Conservation (phyloP, 2,888 invertebrate species). For the Podabrus alpinus region DNA sequence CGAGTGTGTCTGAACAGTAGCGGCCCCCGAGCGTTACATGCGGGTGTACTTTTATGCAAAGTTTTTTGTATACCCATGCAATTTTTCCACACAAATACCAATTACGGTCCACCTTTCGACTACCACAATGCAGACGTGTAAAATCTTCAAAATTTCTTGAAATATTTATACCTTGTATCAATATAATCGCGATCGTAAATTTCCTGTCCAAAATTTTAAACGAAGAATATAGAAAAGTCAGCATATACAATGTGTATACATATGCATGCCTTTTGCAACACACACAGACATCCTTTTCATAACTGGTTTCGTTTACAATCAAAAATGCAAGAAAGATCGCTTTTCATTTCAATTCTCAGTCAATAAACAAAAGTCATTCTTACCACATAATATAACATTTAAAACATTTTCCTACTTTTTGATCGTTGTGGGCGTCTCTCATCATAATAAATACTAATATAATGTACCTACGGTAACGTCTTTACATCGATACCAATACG, state of each 20-base stretch:
- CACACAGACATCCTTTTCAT: slow-evolving; percentile 34
- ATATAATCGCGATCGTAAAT: neutral
- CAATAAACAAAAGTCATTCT: slow-evolving; percentile 28
- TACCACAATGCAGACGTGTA: neutral
- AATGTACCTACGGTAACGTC: too few species aligned
- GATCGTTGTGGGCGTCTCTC: neutral
- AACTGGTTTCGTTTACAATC: slow-evolving; percentile 31
- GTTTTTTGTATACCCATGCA: neutral
- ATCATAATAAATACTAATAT: too few species aligned
- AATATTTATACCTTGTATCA: neutral
- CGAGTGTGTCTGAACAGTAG: slow-evolving; percentile 51
- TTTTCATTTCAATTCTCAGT: slow-evolving; percentile 33
- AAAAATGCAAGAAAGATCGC: slow-evolving; percentile 35
- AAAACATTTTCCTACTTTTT: neutral
- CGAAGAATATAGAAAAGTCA: neutral
- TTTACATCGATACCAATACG: too few species aligned
- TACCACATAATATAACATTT: slow-evolving; percentile 8
- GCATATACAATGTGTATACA: slow-evolving; percentile 6
- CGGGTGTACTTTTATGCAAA: slow-evolving; percentile 47
- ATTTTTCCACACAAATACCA: neutral
- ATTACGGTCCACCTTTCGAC: neutral
- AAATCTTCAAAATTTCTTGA: neutral
- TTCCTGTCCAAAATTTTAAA: neutral
- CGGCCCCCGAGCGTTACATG: slow-evolving; percentile 44
- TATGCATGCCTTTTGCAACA: slow-evolving; percentile 19